These are phyloP conservation scores for Zaprionus camerounensis DNA, from an alignment of 1,140 invertebrate genomes.

Conservation along the genomic window DNA sequence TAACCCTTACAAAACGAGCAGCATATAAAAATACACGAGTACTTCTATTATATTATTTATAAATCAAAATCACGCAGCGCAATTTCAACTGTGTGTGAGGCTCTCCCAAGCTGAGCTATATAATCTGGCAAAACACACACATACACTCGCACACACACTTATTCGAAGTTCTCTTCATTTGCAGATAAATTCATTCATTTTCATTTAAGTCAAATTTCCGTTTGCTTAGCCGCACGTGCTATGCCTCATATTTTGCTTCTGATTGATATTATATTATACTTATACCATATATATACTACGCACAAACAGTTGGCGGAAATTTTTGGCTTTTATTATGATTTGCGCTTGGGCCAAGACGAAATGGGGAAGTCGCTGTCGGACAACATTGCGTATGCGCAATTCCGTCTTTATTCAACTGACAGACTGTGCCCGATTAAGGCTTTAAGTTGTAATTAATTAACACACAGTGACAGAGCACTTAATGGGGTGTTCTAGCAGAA, in stretches of 20 bases:
- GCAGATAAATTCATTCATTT: slow-evolving; percentile 59
- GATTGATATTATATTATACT: slow-evolving; percentile 53
- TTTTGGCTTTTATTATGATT: slow-evolving; percentile 39
- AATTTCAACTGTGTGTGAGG: slow-evolving; percentile 46
- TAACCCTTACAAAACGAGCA: slow-evolving; percentile 48
- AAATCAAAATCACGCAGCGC: slow-evolving; percentile 56
- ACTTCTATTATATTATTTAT: slow-evolving; percentile 52
- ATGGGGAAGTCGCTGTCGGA: slow-evolving; percentile 9
- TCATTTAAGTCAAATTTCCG: slow-evolving; percentile 58
- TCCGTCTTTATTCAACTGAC: slow-evolving; percentile 11
- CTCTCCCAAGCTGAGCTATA: slow-evolving; percentile 43
- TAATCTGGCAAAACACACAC: slow-evolving; percentile 37
- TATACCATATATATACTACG: not conserved
- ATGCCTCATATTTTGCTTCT: slow-evolving; percentile 49
- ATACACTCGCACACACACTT: slow-evolving; percentile 5
- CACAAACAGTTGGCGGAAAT: slow-evolving; percentile 27
- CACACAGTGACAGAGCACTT: slow-evolving; percentile 42
- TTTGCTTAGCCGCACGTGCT: slow-evolving; percentile 56
- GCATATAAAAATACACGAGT: slow-evolving; percentile 47
- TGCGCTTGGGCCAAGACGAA: slow-evolving; percentile 13
- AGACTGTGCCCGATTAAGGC: slow-evolving; percentile 35
- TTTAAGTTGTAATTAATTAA: slow-evolving; percentile 52
- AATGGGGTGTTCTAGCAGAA: not conserved
- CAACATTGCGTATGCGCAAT: slow-evolving; percentile 39
- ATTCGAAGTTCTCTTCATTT: slow-evolving; percentile 28